phyloP scores from a whole-genome alignment of 2,113 vertebrate genomes.

The Carassius gibelio region DNA sequence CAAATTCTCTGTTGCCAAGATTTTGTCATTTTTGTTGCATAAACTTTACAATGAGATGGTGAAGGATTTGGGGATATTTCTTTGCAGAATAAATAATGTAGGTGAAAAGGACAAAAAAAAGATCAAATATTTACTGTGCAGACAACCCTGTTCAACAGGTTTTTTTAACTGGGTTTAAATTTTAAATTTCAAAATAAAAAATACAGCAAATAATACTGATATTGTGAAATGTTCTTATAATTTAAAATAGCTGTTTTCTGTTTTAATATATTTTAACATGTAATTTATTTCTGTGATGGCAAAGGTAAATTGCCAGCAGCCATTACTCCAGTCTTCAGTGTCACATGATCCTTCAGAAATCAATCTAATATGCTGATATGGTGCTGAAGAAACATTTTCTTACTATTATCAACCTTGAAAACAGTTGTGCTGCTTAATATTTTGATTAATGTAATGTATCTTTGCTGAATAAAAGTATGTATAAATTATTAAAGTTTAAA shows the following conservation, averaged over 20 bases:
- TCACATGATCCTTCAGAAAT: not conserved
- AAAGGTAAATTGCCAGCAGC: not conserved
- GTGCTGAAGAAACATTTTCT: not conserved
- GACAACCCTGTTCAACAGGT: not conserved
- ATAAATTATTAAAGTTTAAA: too few relatives aligned
- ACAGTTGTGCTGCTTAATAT: not conserved
- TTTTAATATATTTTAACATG: not conserved
- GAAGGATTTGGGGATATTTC: not conserved
- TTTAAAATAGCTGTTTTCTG: not conserved
- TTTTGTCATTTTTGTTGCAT: conserved; percentile 7
- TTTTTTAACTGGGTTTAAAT: too few relatives aligned
- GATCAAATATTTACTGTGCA: not conserved
- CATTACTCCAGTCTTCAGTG: not conserved
- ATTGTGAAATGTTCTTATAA: not conserved
- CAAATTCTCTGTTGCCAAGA: not conserved
- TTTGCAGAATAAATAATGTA: not conserved
- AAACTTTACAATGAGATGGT: not conserved
- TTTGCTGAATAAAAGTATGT: not conserved
- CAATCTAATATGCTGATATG: too few relatives aligned
- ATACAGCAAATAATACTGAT: not conserved
- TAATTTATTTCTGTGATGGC: not conserved
- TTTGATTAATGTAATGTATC: not conserved
- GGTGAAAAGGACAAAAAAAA: not conserved
- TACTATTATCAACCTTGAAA: not conserved
- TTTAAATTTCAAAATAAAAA: not conserved